Percentiles rank a stretch among this genome's conserved stretches.
These are phyloP conservation scores for Harmothoe impar DNA, from an alignment of 2,888 invertebrate species.

Conservation along the genomic window DNA sequence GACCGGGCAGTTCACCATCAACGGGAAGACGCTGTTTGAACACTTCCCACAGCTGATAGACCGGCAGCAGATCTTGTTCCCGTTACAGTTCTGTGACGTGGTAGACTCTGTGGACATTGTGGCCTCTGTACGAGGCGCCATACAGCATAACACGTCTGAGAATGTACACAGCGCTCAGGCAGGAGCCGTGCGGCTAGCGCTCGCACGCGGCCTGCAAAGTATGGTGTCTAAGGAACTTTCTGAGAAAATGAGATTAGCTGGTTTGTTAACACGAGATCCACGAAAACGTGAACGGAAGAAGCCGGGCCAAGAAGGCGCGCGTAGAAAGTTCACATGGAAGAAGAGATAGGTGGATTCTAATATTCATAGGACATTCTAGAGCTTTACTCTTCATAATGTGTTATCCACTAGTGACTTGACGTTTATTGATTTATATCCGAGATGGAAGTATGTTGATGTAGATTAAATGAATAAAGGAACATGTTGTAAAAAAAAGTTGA, in stretches of 20 bases:
- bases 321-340: constrained; percentile 94
- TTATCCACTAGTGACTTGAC: too few relatives aligned
- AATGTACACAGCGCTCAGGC: constrained; percentile 89
- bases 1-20: constrained; percentile 91
- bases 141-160: neutral
- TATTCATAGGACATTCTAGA: too few relatives aligned
- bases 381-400: too few relatives aligned
- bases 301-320: constrained; percentile 94
- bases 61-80: constrained; percentile 88
- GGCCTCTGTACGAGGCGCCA: constrained; percentile 84
- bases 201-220: constrained; percentile 91
- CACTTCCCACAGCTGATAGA: constrained; percentile 90
- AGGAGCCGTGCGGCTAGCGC: constrained; percentile 94
- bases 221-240: constrained; percentile 91
- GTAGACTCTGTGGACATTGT: constrained; percentile 92
- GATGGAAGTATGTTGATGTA: too few relatives aligned
- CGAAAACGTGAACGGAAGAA: constrained; percentile 94
- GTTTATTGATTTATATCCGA: too few relatives aligned
- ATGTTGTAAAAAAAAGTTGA: too few relatives aligned
- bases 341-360: constrained; percentile 67
- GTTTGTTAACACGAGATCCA: constrained; percentile 91
- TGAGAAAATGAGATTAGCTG: constrained; percentile 94
- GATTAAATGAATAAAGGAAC: too few relatives aligned
- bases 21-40: constrained; percentile 88
- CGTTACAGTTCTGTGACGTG: constrained; percentile 91